Evolutionary conservation across 2,797 vertebrate genomes (phyloP).

Genomic region (Graptemys geographica): DNA sequence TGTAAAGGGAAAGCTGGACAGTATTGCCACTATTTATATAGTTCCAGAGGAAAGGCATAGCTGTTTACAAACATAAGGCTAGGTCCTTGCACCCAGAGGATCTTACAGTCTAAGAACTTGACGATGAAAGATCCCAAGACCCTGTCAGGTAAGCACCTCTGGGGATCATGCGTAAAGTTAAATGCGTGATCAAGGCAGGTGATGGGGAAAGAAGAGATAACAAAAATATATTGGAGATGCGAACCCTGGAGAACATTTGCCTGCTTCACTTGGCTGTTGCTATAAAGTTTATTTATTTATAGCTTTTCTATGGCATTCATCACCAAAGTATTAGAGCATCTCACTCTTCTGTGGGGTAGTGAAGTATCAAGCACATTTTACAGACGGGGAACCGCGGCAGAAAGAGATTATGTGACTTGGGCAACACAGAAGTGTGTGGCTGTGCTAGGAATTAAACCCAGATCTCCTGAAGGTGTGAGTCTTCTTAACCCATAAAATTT

Average conservation of each 20-base stretch:
- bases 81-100: not conserved
- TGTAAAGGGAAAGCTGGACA: not conserved
- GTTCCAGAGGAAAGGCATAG: not conserved
- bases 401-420: not conserved
- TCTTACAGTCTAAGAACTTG: not conserved
- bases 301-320: not conserved
- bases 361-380: not conserved
- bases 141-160: not conserved
- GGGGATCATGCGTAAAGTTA: not conserved
- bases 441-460: not conserved
- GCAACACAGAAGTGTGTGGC: not conserved
- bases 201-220: fast-evolving
- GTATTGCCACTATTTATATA: not conserved
- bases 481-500: not conserved
- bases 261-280: not conserved
- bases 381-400: not conserved
- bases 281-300: not conserved
- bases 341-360: not conserved
- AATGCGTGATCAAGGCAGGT: not conserved
- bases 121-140: not conserved
- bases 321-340: not conserved
- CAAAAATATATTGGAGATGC: not conserved
- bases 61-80: not conserved
- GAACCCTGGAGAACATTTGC: not conserved
- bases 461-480: not conserved